Evolutionary conservation across 2,113 vertebrate genomes (phyloP).

Genomic region (Coryphaenoides rupestris): DNA sequence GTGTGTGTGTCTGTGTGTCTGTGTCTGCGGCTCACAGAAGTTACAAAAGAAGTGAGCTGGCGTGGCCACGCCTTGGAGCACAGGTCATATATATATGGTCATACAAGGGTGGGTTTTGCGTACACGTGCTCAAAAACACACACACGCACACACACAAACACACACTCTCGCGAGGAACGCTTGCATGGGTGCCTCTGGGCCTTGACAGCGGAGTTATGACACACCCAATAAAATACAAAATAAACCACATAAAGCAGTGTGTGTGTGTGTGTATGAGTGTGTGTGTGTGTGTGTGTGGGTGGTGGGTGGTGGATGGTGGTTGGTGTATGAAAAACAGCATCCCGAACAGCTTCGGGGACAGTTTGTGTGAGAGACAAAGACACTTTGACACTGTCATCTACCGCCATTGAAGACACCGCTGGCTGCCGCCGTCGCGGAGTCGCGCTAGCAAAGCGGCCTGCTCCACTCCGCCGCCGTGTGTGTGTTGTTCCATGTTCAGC

Average conservation of each 20-base stretch:
- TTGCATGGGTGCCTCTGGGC: slow-evolving; percentile 65
- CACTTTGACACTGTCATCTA: slow-evolving; percentile 78
- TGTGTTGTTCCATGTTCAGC: slow-evolving; percentile 5
- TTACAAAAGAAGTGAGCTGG: slow-evolving; percentile 33
- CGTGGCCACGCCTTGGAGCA: slow-evolving; percentile 39
- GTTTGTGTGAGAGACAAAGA: slow-evolving; percentile 72
- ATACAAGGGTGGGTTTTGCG: slow-evolving; percentile 59
- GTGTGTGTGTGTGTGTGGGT: no score
- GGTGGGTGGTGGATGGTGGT: slow-evolving; percentile 19
- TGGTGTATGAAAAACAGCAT: no score
- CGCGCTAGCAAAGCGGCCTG: slow-evolving; percentile 41
- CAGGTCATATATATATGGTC: slow-evolving; percentile 70
- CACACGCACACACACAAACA: no score
- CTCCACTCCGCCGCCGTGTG: slow-evolving; percentile 20
- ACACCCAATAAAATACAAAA: slow-evolving; percentile 35
- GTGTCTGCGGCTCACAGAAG: slow-evolving; percentile 47
- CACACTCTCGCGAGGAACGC: slow-evolving; percentile 50
- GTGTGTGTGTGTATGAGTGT: no score
- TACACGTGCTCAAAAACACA: slow-evolving; percentile 30
- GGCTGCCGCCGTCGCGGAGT: slow-evolving; percentile 43
- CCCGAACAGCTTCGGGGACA: slow-evolving; percentile 78
- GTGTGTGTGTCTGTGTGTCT: no score
- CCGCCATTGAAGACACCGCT: slow-evolving; percentile 59
- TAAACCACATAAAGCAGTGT: slow-evolving; percentile 32
- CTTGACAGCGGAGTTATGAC: slow-evolving; percentile 66